These are phyloP conservation scores for Elanus axillaris DNA, from an alignment of 2,113 vertebrate genomes.

Conservation along the genomic window DNA sequence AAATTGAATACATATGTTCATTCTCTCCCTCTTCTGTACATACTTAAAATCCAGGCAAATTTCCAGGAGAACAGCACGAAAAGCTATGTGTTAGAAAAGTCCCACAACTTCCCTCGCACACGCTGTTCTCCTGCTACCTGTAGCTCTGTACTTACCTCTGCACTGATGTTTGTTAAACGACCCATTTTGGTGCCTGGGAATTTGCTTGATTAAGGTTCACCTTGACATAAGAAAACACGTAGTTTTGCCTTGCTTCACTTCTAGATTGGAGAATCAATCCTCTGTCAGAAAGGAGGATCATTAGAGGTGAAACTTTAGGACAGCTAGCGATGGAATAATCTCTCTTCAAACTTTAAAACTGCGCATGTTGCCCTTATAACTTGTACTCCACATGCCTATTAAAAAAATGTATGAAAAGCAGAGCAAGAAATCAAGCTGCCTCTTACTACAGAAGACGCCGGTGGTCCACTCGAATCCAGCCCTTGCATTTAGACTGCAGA, in stretches of 20 bases:
- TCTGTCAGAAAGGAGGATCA: background rate
- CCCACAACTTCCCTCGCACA: background rate
- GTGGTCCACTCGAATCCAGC: background rate
- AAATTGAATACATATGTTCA: conserved; percentile 20
- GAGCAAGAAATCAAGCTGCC: background rate
- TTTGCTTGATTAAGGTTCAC: background rate
- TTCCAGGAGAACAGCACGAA: background rate
- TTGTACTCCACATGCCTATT: background rate
- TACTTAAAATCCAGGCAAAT: background rate
- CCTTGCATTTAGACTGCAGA: conserved; percentile 37
- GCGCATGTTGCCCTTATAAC: background rate
- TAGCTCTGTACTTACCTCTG: background rate
- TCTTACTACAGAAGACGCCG: background rate
- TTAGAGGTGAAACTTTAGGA: background rate
- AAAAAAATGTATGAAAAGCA: background rate
- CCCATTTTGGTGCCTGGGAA: background rate
- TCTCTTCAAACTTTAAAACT: background rate
- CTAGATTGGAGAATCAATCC: background rate
- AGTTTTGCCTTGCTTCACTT: background rate
- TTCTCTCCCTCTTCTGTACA: background rate
- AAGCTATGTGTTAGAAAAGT: background rate
- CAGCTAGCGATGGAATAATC: background rate
- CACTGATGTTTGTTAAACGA: background rate
- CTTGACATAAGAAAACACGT: background rate
- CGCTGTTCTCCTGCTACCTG: background rate